Evolutionary conservation across 1,140 invertebrate species (phyloP).

Genomic region (Zophobas morio): DNA sequence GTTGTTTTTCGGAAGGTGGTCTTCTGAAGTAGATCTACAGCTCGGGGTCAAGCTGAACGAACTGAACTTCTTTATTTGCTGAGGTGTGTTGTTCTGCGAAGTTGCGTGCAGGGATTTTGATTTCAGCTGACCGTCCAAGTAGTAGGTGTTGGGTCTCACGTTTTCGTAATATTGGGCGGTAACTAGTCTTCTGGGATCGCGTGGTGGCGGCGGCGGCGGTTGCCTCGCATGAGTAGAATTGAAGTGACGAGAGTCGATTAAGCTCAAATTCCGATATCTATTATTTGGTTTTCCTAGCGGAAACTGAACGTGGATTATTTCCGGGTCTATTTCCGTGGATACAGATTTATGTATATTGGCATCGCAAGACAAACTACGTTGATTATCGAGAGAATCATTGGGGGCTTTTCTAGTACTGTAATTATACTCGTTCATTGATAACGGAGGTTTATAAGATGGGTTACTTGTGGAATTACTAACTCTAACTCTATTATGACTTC

Average conservation of each 20-base stretch:
- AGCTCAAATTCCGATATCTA: conserved; percentile 60
- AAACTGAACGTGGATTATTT: conserved; percentile 62
- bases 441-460: conserved; percentile 60
- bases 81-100: not conserved
- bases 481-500: conserved; percentile 56
- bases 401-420: conserved; percentile 47
- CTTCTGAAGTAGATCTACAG: conserved; percentile 71
- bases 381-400: conserved; percentile 54
- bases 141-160: conserved; percentile 70
- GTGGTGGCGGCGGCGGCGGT: conserved; percentile 78
- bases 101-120: conserved; percentile 50
- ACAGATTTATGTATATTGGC: conserved; percentile 63
- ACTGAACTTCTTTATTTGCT: conserved; percentile 51
- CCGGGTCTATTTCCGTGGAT: conserved; percentile 53
- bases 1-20: conserved; percentile 67
- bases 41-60: conserved; percentile 59
- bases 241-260: conserved; percentile 56
- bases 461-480: conserved; percentile 63
- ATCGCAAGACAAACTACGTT: conserved; percentile 64
- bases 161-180: conserved; percentile 70
- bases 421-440: conserved; percentile 63
- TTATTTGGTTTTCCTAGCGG: conserved; percentile 59
- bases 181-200: conserved; percentile 76
- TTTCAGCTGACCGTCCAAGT: conserved; percentile 66
- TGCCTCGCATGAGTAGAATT: conserved; percentile 51